Percentiles rank a stretch among this genome's conserved stretches.
Evolutionary conservation across 1,140 invertebrate genomes (phyloP).

Genomic region (Drosophila arawakana): DNA sequence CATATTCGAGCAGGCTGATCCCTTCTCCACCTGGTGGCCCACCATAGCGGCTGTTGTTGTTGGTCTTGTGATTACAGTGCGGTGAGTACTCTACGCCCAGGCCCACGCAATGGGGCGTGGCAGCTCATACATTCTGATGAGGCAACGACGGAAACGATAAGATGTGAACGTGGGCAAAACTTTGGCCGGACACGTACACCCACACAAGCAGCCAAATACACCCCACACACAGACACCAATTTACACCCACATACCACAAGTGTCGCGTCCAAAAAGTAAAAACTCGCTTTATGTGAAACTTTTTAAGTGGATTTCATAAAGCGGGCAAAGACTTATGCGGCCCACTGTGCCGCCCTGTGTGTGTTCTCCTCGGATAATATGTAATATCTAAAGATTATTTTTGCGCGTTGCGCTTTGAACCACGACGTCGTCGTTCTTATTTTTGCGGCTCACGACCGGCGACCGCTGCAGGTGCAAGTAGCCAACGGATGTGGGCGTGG

Average conservation of each 20-base stretch:
- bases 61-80: conserved; percentile 77
- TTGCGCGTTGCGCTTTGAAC: conserved; percentile 40
- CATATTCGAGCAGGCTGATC: conserved; percentile 81
- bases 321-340: conserved; percentile 12
- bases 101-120: background rate
- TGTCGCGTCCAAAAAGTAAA: conserved; percentile 56
- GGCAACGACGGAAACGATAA: conserved; percentile 59
- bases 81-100: conserved; percentile 49
- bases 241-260: conserved; percentile 47
- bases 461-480: conserved; percentile 61
- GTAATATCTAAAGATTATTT: conserved; percentile 78
- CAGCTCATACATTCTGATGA: conserved; percentile 57
- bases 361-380: conserved; percentile 56
- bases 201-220: background rate
- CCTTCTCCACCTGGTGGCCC: conserved; percentile 84
- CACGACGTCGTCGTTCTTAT: conserved; percentile 53
- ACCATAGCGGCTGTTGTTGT: conserved; percentile 76
- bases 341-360: conserved; percentile 15
- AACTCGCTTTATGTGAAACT: conserved; percentile 65
- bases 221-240: conserved; percentile 5
- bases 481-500: conserved; percentile 20
- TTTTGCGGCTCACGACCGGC: conserved; percentile 2
- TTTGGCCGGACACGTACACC: conserved; percentile 60
- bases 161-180: conserved; percentile 43
- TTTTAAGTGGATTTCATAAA: conserved; percentile 80